Evolutionary conservation across 2,888 invertebrate genomes (phyloP).

Genomic region (Ophion ventricosus): DNA sequence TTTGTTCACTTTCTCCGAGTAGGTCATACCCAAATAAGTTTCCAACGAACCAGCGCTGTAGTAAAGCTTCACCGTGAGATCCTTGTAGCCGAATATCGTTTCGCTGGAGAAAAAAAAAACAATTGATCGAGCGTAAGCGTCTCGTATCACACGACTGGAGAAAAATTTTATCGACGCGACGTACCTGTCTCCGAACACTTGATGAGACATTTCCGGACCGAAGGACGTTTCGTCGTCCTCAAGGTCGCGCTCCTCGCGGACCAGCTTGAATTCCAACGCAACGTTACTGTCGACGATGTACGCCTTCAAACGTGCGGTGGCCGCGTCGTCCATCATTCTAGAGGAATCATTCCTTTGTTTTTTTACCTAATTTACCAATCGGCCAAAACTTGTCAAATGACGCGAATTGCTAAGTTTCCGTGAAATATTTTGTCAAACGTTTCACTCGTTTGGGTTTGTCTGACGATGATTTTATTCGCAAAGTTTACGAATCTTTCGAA

Average conservation of each 20-base stretch:
- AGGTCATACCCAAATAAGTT: slow-evolving; percentile 91
- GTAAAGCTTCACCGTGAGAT: slow-evolving; percentile 90
- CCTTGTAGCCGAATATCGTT: slow-evolving; percentile 96
- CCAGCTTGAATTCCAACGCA: slow-evolving; percentile 84
- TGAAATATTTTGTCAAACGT: neutral
- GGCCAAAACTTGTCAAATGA: neutral
- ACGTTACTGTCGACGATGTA: slow-evolving; percentile 83
- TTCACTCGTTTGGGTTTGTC: neutral
- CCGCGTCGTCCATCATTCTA: slow-evolving; percentile 78
- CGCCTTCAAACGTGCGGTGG: slow-evolving; percentile 77
- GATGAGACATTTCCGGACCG: slow-evolving; percentile 95
- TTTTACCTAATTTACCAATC: neutral
- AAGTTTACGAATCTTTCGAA: neutral
- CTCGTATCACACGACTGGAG: neutral
- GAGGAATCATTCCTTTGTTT: too few relatives aligned
- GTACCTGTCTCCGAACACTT: slow-evolving; percentile 93
- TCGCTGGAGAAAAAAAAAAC: slow-evolving; percentile 86
- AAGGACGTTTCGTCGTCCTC: slow-evolving; percentile 88
- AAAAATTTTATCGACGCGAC: neutral
- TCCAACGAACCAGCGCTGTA: slow-evolving; percentile 92
- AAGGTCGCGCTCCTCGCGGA: slow-evolving; percentile 87
- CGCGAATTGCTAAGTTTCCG: neutral
- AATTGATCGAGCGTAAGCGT: too few relatives aligned
- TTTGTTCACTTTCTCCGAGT: slow-evolving; percentile 88
- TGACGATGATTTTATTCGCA: neutral